Evolutionary conservation across 2,797 vertebrate genomes (phyloP), one percentile per base, ranked within the genome.

Genomic region (Bradypodion pumilum): DNA sequence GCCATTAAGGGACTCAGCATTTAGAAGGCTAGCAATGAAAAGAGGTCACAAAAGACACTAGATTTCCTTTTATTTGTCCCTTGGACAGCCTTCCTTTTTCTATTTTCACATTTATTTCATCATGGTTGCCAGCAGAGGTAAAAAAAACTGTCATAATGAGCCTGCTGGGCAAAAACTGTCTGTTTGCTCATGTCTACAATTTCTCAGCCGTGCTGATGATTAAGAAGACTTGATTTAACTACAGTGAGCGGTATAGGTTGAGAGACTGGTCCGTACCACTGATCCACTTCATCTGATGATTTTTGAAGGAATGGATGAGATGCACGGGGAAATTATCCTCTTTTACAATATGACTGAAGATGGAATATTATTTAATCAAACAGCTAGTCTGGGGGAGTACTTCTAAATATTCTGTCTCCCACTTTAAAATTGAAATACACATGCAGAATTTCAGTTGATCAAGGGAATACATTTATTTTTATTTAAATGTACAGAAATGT

Each of bases 21-120:
- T 10, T 62, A 88, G 86, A 87, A 44, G 13, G 16, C 86, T 66
- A 19, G 23, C 75, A 84, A 5, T 65, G 37, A n/a, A 40, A 84
- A 70, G 12, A 42, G 81, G 44, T 65, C 74, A 75, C 0, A 1
- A 78, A 83, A 0, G 1, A 40, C 49, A n/a, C 13, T n/a, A 35
- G 37, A 27, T 78, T 83, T 15, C n/a, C 23, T 16, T n/a, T n/a
- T n/a, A n/a, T 25, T 29, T 69, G 25, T 56, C 42, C 37, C 27
- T 29, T 32, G 29, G n/a, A 86, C 59, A 72, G 84, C 49, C 4
- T 49, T 82, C n/a, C 52, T 66, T 74, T 81, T 73, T 72, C 75
- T 84, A 80, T n/a, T 40, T 49, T 27, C 25, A 37, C 37, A 1
- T 73, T 23, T 74, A 1, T 73, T 23, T 74, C 85, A 60, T 52